phyloP scores from a whole-genome alignment of 2,113 vertebrate genomes.

The Hemiscyllium ocellatum region DNA sequence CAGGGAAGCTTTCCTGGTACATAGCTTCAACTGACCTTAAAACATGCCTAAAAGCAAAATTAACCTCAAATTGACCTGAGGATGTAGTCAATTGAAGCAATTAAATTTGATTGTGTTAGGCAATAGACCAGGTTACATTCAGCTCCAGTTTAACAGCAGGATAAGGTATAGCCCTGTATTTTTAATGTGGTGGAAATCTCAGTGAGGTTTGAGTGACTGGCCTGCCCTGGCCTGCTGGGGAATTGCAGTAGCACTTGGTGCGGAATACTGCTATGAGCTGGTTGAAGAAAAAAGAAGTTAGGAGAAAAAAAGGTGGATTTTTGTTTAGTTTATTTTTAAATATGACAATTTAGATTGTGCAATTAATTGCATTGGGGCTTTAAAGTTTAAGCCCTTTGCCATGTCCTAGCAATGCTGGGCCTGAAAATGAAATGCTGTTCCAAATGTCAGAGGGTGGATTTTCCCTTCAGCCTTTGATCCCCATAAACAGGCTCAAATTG shows the following conservation, averaged over 20 bases:
- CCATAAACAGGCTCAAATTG: too few relatives aligned
- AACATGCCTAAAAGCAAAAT: neutral
- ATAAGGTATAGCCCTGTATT: neutral
- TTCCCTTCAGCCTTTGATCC: too few relatives aligned
- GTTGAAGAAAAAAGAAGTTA: neutral
- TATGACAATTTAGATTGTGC: neutral
- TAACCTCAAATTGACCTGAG: neutral
- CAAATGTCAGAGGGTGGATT: neutral
- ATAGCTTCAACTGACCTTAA: neutral
- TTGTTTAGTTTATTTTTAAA: neutral
- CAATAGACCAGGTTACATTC: neutral
- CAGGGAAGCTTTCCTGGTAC: neutral
- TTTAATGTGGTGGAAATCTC: neutral
- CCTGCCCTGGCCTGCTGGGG: neutral
- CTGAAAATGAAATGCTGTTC: neutral
- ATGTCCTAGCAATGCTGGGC: neutral
- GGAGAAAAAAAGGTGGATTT: neutral
- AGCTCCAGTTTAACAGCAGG: neutral
- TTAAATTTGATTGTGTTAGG: neutral
- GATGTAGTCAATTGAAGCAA: too few relatives aligned
- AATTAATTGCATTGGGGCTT: neutral
- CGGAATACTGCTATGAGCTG: neutral
- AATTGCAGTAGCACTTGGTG: neutral
- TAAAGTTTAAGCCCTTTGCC: neutral
- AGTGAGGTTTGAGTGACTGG: neutral